Evolutionary conservation across 2,888 invertebrate species (phyloP), one percentile per base, ranked within the genome.

Genomic region (Phortica magna): DNA sequence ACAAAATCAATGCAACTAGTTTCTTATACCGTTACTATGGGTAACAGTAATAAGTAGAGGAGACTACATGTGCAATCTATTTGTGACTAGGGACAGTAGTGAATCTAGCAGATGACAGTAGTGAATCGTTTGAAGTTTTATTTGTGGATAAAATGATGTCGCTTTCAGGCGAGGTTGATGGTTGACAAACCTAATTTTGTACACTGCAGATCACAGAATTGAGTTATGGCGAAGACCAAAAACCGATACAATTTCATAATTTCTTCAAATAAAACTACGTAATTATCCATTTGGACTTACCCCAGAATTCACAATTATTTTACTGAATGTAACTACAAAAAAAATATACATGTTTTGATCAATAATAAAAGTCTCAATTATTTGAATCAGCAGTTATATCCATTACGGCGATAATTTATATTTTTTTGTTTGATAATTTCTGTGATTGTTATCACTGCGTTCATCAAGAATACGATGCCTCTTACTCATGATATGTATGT

Each of bases 331-430:
- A 59, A 14, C 7, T 7, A 59, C n/a, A n/a, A 17, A n/a, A 59
- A 59, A 17, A 59, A 10, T 2, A 59, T 48, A 9, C 14, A 48
- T 14, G 14, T 48, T 48, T 48, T 48, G 48, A 9, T 6, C 14
- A 9, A 2, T 48, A 48, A 12, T 2, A 7, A 48, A 48, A 6
- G 7, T 48, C 48, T 14, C 14, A 48, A 48, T 31, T 48, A 48
- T 1, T 48, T 48, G 48, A 48, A 48, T 48, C 48, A 14, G 7
- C 14, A 48, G 14, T 48, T 48, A 48, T 12, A 2, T 48, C 55
- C 55, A 55, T 17, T 55, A 55, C 55, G n/a, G 14, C 17, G 17
- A n/a, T 12, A 65, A 65, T 65, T 65, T 65, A 39, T 65, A 41
- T 65, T 39, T 65, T 65, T 9, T 61, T 9, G 12, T 19, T 31